Evolutionary conservation across 2,113 vertebrate genomes (phyloP).

Genomic region (Epinephelus fuscoguttatus): DNA sequence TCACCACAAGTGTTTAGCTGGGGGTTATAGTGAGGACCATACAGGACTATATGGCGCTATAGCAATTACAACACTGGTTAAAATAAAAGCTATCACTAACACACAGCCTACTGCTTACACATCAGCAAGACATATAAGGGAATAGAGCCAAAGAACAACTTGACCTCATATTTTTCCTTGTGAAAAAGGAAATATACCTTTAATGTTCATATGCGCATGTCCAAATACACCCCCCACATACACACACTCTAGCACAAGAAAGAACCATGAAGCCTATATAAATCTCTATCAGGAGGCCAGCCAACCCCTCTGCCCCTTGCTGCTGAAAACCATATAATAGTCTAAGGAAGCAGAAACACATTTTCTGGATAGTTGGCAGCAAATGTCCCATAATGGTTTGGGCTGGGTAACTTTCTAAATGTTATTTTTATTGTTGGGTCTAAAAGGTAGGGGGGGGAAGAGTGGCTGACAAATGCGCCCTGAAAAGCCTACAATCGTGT

Average conservation of each 20-base stretch:
- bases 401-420: conserved; percentile 78
- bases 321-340: conserved; percentile 81
- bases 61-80: conserved; percentile 28
- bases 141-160: conserved; percentile 36
- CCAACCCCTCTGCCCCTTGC: conserved; percentile 74
- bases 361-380: conserved; percentile 85
- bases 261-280: conserved; percentile 76
- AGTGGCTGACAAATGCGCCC: conserved; percentile 46
- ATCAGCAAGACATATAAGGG: conserved; percentile 16
- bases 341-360: conserved; percentile 82
- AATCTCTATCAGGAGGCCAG: conserved; percentile 83
- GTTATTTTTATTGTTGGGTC: conserved; percentile 75
- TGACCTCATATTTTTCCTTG: conserved; percentile 37
- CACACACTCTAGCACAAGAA: conserved; percentile 48
- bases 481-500: conserved; percentile 31
- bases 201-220: conserved; percentile 50
- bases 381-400: conserved; percentile 83
- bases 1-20: conserved; percentile 43
- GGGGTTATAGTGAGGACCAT: conserved; percentile 24
- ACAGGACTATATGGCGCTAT: neutral
- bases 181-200: conserved; percentile 56
- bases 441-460: conserved; percentile 24
- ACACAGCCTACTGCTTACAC: conserved; percentile 6
- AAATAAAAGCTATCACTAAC: conserved; percentile 18
- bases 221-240: conserved; percentile 45